Evolutionary conservation across 2,888 invertebrate species (phyloP).

Genomic region (Andrena bicolor): DNA sequence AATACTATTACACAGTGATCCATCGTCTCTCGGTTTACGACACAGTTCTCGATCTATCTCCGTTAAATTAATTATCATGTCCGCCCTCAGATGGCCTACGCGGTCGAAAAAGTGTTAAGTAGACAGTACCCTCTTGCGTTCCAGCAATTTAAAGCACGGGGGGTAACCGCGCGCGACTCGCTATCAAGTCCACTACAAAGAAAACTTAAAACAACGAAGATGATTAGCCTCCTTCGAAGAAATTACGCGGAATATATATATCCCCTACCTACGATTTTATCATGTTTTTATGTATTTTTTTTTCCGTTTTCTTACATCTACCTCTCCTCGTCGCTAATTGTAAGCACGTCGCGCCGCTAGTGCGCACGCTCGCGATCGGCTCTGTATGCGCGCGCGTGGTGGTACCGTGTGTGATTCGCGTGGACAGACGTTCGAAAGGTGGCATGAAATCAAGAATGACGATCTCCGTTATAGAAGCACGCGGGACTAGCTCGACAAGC

Average conservation of each 20-base stretch:
- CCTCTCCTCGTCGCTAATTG: conserved; percentile 16
- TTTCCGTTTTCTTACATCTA: conserved; percentile 39
- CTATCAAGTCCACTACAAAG: conserved; percentile 45
- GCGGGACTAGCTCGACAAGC: neutral
- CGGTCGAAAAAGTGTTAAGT: conserved; percentile 57
- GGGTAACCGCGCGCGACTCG: conserved; percentile 30
- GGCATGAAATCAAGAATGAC: conserved; percentile 11
- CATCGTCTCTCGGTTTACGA: conserved; percentile 63
- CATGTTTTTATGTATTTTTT: conserved; percentile 33
- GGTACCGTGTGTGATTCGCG: conserved; percentile 7
- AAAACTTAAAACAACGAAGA: conserved; percentile 56
- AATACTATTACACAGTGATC: conserved; percentile 72
- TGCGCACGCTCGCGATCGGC: conserved; percentile 58
- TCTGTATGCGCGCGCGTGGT: conserved; percentile 34
- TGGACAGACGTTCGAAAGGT: conserved; percentile 17
- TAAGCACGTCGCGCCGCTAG: conserved; percentile 65
- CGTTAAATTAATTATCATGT: conserved; percentile 42
- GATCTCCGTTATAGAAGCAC: neutral
- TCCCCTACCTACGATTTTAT: conserved; percentile 57
- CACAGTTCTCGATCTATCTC: conserved; percentile 59
- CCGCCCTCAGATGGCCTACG: conserved; percentile 60
- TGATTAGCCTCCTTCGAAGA: conserved; percentile 55
- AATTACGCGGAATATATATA: conserved; percentile 64
- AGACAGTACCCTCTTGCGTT: conserved; percentile 15
- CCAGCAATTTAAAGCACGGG: conserved; percentile 28